phyloP scores from a whole-genome alignment of 2,888 invertebrate species.

The Palloptera scutellata region DNA sequence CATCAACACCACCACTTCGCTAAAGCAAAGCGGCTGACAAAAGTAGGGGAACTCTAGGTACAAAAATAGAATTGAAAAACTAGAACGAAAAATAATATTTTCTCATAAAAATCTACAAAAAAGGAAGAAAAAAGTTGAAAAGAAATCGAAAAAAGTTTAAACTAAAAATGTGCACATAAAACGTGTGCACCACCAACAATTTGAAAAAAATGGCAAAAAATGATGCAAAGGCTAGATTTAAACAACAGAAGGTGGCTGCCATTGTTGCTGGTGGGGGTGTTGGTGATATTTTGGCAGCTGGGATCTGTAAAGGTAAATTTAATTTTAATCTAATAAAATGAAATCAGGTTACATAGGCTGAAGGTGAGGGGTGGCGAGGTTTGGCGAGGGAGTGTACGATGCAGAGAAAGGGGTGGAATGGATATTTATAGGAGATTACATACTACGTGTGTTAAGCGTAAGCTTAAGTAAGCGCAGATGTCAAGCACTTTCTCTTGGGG shows the following conservation, averaged over 20 bases:
- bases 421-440: too few relatives aligned
- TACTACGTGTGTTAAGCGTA: too few relatives aligned
- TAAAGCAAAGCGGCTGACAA: slow-evolving; percentile 22
- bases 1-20: slow-evolving; percentile 14
- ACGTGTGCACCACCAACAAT: slow-evolving; percentile 5
- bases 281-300: slow-evolving; percentile 18
- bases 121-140: background rate
- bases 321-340: slow-evolving; percentile 51
- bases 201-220: background rate
- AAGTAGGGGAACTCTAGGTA: too few relatives aligned
- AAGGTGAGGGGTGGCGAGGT: too few relatives aligned
- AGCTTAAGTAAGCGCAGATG: too few relatives aligned
- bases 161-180: background rate
- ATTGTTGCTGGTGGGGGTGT: too few relatives aligned
- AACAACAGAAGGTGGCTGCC: too few relatives aligned
- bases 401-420: too few relatives aligned
- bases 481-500: too few relatives aligned
- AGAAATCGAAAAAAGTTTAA: too few relatives aligned
- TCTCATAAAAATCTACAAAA: slow-evolving; percentile 6
- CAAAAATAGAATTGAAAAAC: slow-evolving; percentile 2
- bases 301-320: slow-evolving; percentile 41
- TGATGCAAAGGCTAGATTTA: background rate
- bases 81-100: background rate
- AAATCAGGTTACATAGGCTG: slow-evolving; percentile 34
- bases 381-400: slow-evolving; percentile 27